phyloP scores from a whole-genome alignment of 1,140 invertebrate species.

The Portunus trituberculatus region DNA sequence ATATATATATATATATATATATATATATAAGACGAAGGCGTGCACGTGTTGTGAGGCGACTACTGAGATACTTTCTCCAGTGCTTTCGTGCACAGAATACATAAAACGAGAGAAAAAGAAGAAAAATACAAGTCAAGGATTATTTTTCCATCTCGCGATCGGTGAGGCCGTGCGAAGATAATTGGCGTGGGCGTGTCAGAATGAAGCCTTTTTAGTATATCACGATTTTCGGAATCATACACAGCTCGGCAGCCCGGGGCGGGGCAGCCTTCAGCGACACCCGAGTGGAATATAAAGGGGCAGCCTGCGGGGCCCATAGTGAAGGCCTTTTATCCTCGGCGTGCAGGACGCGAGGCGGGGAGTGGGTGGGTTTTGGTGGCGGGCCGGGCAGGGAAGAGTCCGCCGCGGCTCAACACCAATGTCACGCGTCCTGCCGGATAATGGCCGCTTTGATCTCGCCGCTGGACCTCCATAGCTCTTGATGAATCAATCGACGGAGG shows the following conservation, averaged over 20 bases:
- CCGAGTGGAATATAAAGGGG: neutral
- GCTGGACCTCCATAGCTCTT: conserved; percentile 51
- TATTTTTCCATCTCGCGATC: neutral
- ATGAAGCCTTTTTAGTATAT: neutral
- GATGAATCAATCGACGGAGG: conserved; percentile 63
- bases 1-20: too few species aligned
- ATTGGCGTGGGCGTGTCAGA: neutral
- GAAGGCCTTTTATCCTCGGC: neutral
- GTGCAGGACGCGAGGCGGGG: too few species aligned
- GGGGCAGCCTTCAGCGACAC: neutral
- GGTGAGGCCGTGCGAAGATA: neutral
- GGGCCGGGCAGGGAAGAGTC: neutral
- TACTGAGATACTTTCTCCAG: too few species aligned
- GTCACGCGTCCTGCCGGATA: conserved; percentile 27
- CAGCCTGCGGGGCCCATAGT: neutral
- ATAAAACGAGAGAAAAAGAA: too few species aligned
- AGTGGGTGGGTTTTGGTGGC: too few species aligned
- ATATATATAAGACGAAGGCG: neutral
- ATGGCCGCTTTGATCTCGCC: conserved; percentile 63
- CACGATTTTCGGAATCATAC: conserved; percentile 22
- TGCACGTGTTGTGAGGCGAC: too few species aligned
- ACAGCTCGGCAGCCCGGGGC: neutral
- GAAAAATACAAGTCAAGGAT: too few species aligned
- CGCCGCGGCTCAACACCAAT: neutral
- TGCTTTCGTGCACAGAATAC: too few species aligned